Conservation (phyloP, 2,797 vertebrate genomes). For the Gymnoscopelus microlampas region DNA sequence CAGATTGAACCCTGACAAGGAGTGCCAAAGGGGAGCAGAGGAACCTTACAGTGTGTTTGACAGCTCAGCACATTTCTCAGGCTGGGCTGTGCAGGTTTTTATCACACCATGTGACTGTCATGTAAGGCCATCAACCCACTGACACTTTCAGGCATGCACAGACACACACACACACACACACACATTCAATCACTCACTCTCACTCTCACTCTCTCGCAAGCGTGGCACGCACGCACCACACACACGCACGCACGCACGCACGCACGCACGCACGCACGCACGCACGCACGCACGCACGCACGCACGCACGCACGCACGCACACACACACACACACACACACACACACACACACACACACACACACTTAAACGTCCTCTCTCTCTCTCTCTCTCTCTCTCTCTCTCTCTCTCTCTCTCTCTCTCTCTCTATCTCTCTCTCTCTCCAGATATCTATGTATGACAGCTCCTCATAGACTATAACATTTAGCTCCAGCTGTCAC, state of each 20-base stretch:
- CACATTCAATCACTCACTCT: too few relatives aligned
- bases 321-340: slow-evolving; percentile 25
- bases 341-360: slow-evolving; percentile 24
- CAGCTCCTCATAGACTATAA: not conserved
- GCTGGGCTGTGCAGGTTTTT: too few relatives aligned
- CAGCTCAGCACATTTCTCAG: too few relatives aligned
- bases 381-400: too few relatives aligned
- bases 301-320: slow-evolving; percentile 35
- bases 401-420: not conserved
- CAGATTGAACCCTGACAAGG: not conserved
- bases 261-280: slow-evolving; percentile 16
- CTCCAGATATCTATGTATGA: not conserved
- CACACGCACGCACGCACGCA: slow-evolving; percentile 7
- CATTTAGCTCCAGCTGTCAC: slow-evolving; percentile 4
- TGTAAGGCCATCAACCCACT: too few relatives aligned
- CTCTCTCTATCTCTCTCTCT: too few relatives aligned
- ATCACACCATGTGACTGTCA: too few relatives aligned
- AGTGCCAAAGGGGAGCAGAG: too few relatives aligned
- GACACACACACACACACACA: not conserved
- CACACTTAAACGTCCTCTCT: slow-evolving; percentile 13
- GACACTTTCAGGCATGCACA: too few relatives aligned
- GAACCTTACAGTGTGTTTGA: too few relatives aligned
- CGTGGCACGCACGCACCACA: too few relatives aligned
- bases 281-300: slow-evolving; percentile 30
- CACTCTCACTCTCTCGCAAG: too few relatives aligned